phyloP scores from a whole-genome alignment of 2,888 invertebrate species.

The Cordylochernes scorpioides region DNA sequence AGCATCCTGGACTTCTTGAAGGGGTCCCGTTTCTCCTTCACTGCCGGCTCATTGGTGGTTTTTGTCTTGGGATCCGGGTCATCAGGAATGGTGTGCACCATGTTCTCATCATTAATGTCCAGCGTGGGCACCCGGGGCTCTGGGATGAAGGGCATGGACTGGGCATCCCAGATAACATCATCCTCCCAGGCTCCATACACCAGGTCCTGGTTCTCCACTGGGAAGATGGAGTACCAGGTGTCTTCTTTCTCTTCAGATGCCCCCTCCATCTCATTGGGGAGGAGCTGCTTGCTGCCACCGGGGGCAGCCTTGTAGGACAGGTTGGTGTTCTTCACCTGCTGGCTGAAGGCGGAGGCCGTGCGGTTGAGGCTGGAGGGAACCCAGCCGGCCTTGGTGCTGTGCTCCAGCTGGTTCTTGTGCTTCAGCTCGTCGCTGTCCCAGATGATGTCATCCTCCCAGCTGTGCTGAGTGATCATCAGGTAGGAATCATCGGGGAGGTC shows the following conservation, averaged over 20 bases:
- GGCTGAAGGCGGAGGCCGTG: constrained; percentile 43
- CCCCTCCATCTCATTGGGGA: too few species aligned
- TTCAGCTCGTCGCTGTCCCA: constrained; percentile 93
- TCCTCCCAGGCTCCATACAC: constrained; percentile 91
- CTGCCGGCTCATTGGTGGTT: constrained; percentile 17
- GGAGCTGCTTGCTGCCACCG: too few species aligned
- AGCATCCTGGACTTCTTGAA: constrained; percentile 32
- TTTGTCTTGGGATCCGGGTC: constrained; percentile 52
- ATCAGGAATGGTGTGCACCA: constrained; percentile 73
- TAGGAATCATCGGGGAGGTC: constrained; percentile 60
- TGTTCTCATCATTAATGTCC: constrained; percentile 92
- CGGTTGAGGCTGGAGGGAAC: constrained; percentile 66
- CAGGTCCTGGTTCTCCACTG: constrained; percentile 86
- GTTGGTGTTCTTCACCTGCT: constrained; percentile 32
- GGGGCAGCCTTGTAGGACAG: too few species aligned
- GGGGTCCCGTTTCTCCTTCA: constrained; percentile 21
- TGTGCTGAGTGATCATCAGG: constrained; percentile 82
- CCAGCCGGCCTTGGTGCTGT: constrained; percentile 80
- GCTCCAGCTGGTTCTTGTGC: too few species aligned
- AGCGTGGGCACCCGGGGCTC: constrained; percentile 78
- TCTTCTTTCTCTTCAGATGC: constrained; percentile 32
- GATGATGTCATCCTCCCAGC: constrained; percentile 96
- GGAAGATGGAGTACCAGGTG: constrained; percentile 92
- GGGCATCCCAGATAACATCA: constrained; percentile 92
- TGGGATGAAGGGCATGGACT: constrained; percentile 52